A percentile compares a stretch with the other conserved stretches of the same genome.
Conservation (phyloP, 1,140 invertebrate genomes). For the Drosophila eugracilis region DNA sequence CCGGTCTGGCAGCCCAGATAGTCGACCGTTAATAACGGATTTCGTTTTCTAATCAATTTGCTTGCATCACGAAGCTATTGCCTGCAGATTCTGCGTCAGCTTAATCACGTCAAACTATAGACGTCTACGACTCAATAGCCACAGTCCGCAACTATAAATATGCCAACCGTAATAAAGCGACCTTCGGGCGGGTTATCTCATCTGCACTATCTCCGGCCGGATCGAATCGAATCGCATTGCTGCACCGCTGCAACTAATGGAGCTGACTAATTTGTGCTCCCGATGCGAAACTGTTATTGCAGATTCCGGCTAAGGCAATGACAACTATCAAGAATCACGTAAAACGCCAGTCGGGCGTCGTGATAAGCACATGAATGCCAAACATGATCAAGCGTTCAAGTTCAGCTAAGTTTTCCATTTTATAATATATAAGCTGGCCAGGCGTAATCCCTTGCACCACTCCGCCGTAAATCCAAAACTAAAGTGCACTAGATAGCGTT, state of each 20-base stretch:
- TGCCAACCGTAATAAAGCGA: slow-evolving; percentile 18
- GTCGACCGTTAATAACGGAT: slow-evolving; percentile 28
- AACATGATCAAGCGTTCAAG: slow-evolving; percentile 72
- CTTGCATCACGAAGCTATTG: slow-evolving; percentile 30
- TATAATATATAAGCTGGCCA: slow-evolving; percentile 17
- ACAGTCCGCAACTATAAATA: slow-evolving; percentile 40
- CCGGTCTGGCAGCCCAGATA: background rate
- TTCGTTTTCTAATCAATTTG: slow-evolving; percentile 3
- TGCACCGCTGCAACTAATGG: slow-evolving; percentile 31
- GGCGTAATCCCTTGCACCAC: slow-evolving; percentile 49
- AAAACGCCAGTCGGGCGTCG: slow-evolving; percentile 51
- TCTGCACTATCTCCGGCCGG: slow-evolving; percentile 3
- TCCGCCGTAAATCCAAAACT: slow-evolving; percentile 49
- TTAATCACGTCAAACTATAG: slow-evolving; percentile 48
- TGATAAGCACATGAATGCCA: slow-evolving; percentile 72
- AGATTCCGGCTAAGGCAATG: slow-evolving; percentile 28
- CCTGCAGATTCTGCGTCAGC: slow-evolving; percentile 25
- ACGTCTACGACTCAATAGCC: slow-evolving; percentile 22
- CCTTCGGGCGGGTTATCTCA: slow-evolving; percentile 54
- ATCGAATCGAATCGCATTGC: slow-evolving; percentile 14
- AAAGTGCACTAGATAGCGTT: slow-evolving; percentile 58
- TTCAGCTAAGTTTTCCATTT: slow-evolving; percentile 48
- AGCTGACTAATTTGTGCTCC: slow-evolving; percentile 44
- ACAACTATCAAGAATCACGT: slow-evolving; percentile 56
- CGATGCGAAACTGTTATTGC: slow-evolving; percentile 44